Conservation (phyloP, 2,888 invertebrate genomes). For the Stenchaetothrips biformis region DNA sequence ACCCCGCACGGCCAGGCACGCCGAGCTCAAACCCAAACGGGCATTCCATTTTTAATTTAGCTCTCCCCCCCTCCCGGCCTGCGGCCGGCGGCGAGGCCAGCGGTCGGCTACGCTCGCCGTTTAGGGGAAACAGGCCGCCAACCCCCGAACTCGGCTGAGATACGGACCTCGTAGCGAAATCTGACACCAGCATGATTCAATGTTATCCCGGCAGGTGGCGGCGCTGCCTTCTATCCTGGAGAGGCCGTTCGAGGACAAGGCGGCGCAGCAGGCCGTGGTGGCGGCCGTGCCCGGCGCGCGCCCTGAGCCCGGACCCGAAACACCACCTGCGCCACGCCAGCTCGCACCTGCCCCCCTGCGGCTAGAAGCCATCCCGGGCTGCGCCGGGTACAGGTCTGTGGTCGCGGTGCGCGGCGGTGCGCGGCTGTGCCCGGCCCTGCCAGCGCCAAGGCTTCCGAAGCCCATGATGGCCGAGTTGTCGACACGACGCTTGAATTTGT, state of each 20-base stretch:
- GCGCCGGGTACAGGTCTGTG: neutral
- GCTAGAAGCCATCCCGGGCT: too few relatives aligned
- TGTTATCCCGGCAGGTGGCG: neutral
- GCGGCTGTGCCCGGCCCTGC: neutral
- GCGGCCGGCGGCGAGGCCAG: too few relatives aligned
- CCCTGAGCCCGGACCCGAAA: neutral
- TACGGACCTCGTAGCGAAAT: too few relatives aligned
- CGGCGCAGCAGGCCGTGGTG: neutral
- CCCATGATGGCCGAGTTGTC: neutral
- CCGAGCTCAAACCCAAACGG: too few relatives aligned
- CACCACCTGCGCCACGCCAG: neutral
- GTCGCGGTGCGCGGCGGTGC: neutral
- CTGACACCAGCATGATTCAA: too few relatives aligned
- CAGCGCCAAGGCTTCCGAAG: neutral
- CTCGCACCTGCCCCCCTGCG: too few relatives aligned
- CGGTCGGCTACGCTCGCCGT: too few relatives aligned
- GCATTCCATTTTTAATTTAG: too few relatives aligned
- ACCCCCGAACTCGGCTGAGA: too few relatives aligned
- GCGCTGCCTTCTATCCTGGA: neutral
- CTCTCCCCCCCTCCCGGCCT: too few relatives aligned
- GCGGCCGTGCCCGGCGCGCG: neutral
- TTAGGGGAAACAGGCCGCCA: too few relatives aligned
- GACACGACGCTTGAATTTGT: neutral
- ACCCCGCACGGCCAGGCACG: too few relatives aligned
- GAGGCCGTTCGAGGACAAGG: neutral